Evolutionary conservation across 1,140 invertebrate genomes (phyloP), one percentile per base, ranked within the genome.

Genomic region (Arion vulgaris): DNA sequence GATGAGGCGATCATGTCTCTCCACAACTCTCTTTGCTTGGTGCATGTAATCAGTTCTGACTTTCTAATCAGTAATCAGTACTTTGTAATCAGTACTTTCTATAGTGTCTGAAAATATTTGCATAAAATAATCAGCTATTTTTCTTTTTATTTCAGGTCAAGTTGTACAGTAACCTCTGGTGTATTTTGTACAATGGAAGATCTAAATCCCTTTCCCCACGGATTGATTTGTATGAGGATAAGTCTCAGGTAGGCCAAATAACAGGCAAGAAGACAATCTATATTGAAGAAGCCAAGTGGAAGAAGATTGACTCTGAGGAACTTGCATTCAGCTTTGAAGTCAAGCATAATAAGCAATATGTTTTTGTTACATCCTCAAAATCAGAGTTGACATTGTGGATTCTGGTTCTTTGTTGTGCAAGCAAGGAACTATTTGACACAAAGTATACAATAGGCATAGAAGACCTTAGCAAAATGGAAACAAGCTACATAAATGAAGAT

Each of bases 401-500:
- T 28, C 45, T 75, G 26, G 1, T 0, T 51, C 73, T 75, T 2
- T 75, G 73, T 34, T 49, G 39, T 75, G 73, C 53, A 13, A 75
- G 73, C 73, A 49, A 49, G 15, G 73, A 75, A 11, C 45, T 75
- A 23, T 75, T 49, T 75, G 45, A 75, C 19, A 75, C 39, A 34
- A 75, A 75, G 45, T 2, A 34, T 32, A 19, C 28, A 51, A 49
- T 75, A n/a, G 73, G 73, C 9, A 9, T 75, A 34, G 45, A n/a
- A 15, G 73, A 75, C 41, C 19, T 17, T n/a, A 34, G 28, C 19
- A 75, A 75, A 51, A 34, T 75, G 39, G 73, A 75, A 26, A 34
- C n/a, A 1, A 49, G 36, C n/a, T 26, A 34, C 28, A 11, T 53
- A 13, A 49, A 1, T 39, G n/a, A 39, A 72, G 38, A n/a, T 41